A percentile compares a stretch with the other conserved stretches of the same genome.
Evolutionary conservation across 2,888 invertebrate genomes (phyloP).

Genomic region (Tinea semifulvella): DNA sequence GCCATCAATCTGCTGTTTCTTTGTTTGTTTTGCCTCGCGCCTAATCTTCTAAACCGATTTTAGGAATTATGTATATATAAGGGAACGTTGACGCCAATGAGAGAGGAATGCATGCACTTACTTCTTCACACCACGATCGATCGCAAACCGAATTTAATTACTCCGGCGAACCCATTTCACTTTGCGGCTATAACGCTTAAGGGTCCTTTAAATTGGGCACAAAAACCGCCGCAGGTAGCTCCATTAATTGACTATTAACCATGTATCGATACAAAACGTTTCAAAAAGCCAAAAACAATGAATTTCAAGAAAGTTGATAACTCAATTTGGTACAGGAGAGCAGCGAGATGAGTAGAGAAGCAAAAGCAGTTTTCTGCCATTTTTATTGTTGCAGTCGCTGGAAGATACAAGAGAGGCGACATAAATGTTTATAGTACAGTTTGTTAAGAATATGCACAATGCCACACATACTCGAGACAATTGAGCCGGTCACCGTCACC

Average conservation of each 20-base stretch:
- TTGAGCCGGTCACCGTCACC: too few relatives aligned
- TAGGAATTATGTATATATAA: too few relatives aligned
- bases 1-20: too few relatives aligned
- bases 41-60: too few relatives aligned
- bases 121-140: constrained; percentile 7
- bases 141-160: constrained; percentile 11
- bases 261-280: constrained; percentile 57
- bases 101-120: neutral
- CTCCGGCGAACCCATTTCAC: constrained; percentile 24
- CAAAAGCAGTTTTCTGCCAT: neutral
- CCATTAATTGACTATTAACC: constrained; percentile 64
- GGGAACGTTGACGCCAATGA: too few relatives aligned
- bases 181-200: constrained; percentile 9
- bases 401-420: too few relatives aligned
- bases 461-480: too few relatives aligned
- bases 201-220: constrained; percentile 22
- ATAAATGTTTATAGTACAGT: too few relatives aligned
- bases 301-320: constrained; percentile 64
- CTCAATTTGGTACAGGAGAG: constrained; percentile 46
- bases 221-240: constrained; percentile 53
- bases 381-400: too few relatives aligned
- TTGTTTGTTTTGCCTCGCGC: too few relatives aligned
- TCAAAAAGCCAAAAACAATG: constrained; percentile 55
- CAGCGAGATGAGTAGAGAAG: constrained; percentile 20
- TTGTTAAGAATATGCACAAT: too few relatives aligned